Evolutionary conservation across 2,888 invertebrate genomes (phyloP).

Genomic region (Tanytarsus gracilentus): DNA sequence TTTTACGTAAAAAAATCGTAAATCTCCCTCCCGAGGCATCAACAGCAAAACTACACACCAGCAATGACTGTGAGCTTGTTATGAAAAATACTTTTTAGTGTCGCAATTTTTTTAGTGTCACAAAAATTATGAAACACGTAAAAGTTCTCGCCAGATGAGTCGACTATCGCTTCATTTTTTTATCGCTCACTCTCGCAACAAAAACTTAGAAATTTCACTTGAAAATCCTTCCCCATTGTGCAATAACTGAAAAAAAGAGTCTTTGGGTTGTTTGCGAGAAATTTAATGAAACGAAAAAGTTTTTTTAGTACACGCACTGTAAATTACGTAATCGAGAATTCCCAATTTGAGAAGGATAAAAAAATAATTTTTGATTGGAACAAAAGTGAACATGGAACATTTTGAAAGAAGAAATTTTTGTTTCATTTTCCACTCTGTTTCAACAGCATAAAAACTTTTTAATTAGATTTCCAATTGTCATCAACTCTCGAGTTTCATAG

Average conservation of each 20-base stretch:
- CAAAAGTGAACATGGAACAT: no score
- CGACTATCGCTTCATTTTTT: conserved; percentile 1
- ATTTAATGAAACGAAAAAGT: conserved; percentile 16
- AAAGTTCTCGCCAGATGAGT: conserved; percentile 19
- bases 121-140: conserved; percentile 6
- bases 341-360: no score
- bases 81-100: conserved; percentile 16
- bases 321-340: background rate
- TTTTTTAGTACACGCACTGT: background rate
- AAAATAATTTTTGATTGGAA: no score
- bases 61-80: background rate
- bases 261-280: conserved; percentile 7
- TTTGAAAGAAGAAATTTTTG: no score
- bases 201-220: conserved; percentile 7
- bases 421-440: no score
- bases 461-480: no score
- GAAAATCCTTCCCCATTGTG: conserved; percentile 11
- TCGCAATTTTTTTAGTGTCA: conserved; percentile 8
- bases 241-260: conserved; percentile 1
- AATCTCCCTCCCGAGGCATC: conserved; percentile 20
- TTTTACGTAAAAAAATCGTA: conserved; percentile 10
- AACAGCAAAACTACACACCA: conserved; percentile 16
- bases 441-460: no score
- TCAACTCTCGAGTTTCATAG: no score
- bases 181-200: background rate